Base-by-base conservation (phyloP, 2,797 vertebrate genomes). In the Notamacropus eugenii region DNA sequence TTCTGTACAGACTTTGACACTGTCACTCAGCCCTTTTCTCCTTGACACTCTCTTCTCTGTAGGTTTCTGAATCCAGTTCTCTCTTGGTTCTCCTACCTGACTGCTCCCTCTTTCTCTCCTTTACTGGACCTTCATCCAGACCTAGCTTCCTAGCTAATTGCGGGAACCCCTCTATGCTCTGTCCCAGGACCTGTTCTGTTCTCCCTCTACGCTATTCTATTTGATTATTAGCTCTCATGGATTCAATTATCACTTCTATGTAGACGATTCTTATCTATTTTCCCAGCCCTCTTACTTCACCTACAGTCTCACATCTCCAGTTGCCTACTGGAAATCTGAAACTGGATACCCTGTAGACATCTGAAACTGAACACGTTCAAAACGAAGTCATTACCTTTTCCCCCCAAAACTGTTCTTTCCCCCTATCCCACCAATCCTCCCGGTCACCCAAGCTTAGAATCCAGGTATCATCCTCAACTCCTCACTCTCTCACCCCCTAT, bases 271-370 rank as follows among this genome's bases (percentile, higher is more conserved):
- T 27, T 50, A 95, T 56, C 29, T 67, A 62, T 13, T 62, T 90
- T 40, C 31, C 34, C 55, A 95, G 29, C 57, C 14, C 27, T 91
- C n/a, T 67, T 6, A 91, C 93, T 59, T 95, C n/a, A 95, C 62
- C 59, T 67, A 40, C 54, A 67, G 58, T 55, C 34, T 67, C 29
- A 40, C 52, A 1, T 52, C 90, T 28, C 74, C 46, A 90, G 6
- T 57, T 92, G 28, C 22, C 57, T 91, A 50, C 4, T 24, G 92
- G 29, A 57, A 57, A 57, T 57, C 56, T 57, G 27, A 57, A 57
- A 27, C 5, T 57, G 56, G 5, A 27, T 57, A 24, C 56, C 56
- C 24, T 27, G 24, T 57, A 57, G 5, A 57, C 24, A 27, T 27
- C 6, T 5, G 56, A 57, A 57, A 56, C 56, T 56, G 22, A 24